A percentile compares a stretch with the other conserved stretches of the same genome.
Evolutionary conservation across 2,113 vertebrate genomes (phyloP).

Genomic region (Sisor rabdophorus): DNA sequence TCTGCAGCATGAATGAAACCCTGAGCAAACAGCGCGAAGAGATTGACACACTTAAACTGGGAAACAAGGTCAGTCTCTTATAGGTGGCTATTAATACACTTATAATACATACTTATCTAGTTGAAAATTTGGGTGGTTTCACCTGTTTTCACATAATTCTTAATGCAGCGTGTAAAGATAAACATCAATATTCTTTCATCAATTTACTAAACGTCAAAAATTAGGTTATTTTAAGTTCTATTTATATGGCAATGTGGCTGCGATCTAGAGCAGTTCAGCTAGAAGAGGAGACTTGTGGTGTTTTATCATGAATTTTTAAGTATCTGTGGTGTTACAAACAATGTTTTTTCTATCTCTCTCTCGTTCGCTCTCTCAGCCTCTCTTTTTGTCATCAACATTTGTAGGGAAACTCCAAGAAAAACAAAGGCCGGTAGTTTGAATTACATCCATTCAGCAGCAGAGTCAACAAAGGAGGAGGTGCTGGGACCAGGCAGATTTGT

Average conservation of each 20-base stretch:
- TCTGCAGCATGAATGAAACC: slow-evolving; percentile 97
- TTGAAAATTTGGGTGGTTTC: not conserved
- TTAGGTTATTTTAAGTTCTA: too few species aligned
- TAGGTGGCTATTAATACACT: not conserved
- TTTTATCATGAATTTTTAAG: not conserved
- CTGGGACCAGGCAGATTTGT: slow-evolving; percentile 11
- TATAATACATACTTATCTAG: not conserved
- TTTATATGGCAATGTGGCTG: not conserved
- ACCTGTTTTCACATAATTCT: not conserved
- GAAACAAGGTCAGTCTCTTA: slow-evolving; percentile 76
- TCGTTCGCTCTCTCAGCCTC: too few species aligned
- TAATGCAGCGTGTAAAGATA: not conserved
- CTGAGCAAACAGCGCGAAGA: slow-evolving; percentile 93
- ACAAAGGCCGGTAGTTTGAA: slow-evolving; percentile 82
- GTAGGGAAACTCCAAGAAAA: slow-evolving; percentile 95
- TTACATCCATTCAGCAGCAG: not conserved
- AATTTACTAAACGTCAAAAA: too few species aligned
- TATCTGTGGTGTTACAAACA: not conserved
- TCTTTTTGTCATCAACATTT: slow-evolving; percentile 43
- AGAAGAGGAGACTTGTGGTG: not conserved
- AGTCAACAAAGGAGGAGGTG: not conserved
- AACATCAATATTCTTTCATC: not conserved
- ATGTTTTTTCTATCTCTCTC: not conserved
- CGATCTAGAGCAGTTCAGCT: not conserved
- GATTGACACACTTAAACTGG: slow-evolving; percentile 90